These are phyloP conservation scores for Chiroxiphia lanceolata DNA, from an alignment of 2,797 vertebrate species.

Conservation along the genomic window DNA sequence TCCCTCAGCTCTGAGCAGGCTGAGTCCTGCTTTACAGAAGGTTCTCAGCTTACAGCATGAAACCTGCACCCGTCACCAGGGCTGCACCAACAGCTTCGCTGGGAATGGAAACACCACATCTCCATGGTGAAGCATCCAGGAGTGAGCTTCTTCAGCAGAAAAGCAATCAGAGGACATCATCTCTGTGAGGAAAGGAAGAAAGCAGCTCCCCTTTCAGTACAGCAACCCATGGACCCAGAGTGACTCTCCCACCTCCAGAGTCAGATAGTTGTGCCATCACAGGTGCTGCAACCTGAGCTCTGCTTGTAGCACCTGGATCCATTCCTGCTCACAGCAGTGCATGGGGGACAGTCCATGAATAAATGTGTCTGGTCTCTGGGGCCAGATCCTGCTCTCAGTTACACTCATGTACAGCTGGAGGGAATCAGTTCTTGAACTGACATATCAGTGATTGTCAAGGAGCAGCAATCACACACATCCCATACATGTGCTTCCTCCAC, in stretches of 20 bases:
- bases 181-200: background rate
- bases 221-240: background rate
- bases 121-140: background rate
- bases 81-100: background rate
- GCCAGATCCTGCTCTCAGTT: background rate
- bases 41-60: background rate
- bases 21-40: background rate
- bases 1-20: background rate
- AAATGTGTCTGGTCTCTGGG: accelerated
- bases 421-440: background rate
- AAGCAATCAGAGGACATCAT: background rate
- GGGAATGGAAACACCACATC: background rate
- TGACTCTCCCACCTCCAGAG: background rate
- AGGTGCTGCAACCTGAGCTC: background rate
- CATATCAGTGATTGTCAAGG: background rate
- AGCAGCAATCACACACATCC: accelerated
- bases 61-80: background rate
- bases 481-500: background rate
- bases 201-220: background rate
- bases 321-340: background rate
- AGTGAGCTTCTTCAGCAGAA: background rate
- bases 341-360: background rate
- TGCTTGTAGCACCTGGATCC: background rate
- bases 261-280: background rate
- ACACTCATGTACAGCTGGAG: background rate